Evolutionary conservation across 2,888 invertebrate genomes (phyloP).

Genomic region (Hypselothyrea guttata): DNA sequence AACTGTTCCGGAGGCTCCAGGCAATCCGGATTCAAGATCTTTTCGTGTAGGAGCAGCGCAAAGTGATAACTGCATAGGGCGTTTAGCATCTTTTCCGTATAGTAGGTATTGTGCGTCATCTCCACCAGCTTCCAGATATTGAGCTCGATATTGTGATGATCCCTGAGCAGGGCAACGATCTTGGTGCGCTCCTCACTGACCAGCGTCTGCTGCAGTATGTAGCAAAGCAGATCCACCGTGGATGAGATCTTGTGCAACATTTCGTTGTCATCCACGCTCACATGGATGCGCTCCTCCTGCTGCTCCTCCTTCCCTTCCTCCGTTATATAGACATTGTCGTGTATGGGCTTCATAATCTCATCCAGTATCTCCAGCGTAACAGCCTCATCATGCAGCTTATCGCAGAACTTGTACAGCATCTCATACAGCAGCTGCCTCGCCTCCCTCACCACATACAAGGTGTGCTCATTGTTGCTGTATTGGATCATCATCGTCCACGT

Average conservation of each 20-base stretch:
- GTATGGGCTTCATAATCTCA: slow-evolving; percentile 85
- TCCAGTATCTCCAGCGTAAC: slow-evolving; percentile 84
- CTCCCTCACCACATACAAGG: slow-evolving; percentile 88
- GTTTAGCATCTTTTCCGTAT: slow-evolving; percentile 74
- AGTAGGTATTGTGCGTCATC: slow-evolving; percentile 80
- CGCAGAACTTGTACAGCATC: slow-evolving; percentile 84
- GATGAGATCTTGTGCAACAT: slow-evolving; percentile 84
- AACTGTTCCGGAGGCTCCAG: slow-evolving; percentile 70
- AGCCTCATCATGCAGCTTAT: slow-evolving; percentile 82
- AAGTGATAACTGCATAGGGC: slow-evolving; percentile 75
- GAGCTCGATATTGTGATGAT: slow-evolving; percentile 76
- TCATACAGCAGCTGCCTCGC: slow-evolving; percentile 86
- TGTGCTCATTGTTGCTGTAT: slow-evolving; percentile 86
- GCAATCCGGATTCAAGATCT: slow-evolving; percentile 65
- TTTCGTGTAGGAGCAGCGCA: slow-evolving; percentile 78
- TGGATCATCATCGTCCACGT: slow-evolving; percentile 87
- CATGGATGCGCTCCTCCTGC: slow-evolving; percentile 70
- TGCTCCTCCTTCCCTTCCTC: slow-evolving; percentile 21
- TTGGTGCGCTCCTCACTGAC: slow-evolving; percentile 82
- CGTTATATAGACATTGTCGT: slow-evolving; percentile 83
- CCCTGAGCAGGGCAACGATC: slow-evolving; percentile 78
- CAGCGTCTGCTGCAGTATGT: slow-evolving; percentile 84
- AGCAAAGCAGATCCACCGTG: slow-evolving; percentile 84
- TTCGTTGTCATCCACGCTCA: slow-evolving; percentile 83
- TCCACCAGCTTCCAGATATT: slow-evolving; percentile 80